Conservation (phyloP, 2,797 vertebrate species). For the Borostomias antarcticus region DNA sequence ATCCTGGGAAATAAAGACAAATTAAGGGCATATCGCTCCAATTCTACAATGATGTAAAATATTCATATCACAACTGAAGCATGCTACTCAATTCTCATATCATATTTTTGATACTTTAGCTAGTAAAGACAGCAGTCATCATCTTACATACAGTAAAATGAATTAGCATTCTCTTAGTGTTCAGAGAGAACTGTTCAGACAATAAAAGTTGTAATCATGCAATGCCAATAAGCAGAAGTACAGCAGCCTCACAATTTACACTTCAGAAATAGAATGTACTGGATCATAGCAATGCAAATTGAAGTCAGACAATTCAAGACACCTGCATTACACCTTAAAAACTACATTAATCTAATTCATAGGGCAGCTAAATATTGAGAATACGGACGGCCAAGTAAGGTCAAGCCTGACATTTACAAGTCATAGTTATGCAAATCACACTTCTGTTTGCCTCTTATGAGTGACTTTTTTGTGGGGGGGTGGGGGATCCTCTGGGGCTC, state of each 20-base stretch:
- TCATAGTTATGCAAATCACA: conserved; percentile 30
- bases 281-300: no score
- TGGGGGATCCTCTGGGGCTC: conserved; percentile 33
- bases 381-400: conserved; percentile 35
- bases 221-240: no score
- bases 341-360: no score
- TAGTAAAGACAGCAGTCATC: no score
- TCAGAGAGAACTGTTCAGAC: no score
- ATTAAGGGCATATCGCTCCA: conserved; percentile 29
- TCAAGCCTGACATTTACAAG: conserved; percentile 42
- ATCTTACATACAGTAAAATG: no score
- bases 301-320: no score
- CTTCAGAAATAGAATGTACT: no score
- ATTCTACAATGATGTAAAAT: conserved; percentile 39
- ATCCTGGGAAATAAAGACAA: conserved; percentile 42
- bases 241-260: no score
- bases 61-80: conserved; percentile 13
- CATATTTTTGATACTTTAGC: not conserved
- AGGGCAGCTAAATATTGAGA: not conserved
- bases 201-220: no score
- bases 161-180: no score
- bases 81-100: conserved; percentile 1
- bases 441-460: conserved; percentile 33
- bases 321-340: no score
- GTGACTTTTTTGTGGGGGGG: conserved; percentile 22